These are phyloP conservation scores for Lophius americanus DNA, from an alignment of 2,797 vertebrate genomes.

Conservation along the genomic window DNA sequence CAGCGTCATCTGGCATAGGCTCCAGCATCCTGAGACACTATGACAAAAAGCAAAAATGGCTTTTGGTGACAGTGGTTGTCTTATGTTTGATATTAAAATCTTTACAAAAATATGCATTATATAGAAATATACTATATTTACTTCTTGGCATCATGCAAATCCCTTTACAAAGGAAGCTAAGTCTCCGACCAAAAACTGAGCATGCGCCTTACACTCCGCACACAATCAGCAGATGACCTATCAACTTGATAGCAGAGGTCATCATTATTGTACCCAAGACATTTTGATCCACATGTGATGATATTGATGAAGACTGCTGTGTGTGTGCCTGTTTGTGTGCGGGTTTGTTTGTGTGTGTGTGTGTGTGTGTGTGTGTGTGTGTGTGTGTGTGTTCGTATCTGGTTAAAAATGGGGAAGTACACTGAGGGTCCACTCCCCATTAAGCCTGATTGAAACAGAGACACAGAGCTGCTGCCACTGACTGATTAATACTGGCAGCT, in stretches of 20 bases:
- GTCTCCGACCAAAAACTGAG: background rate
- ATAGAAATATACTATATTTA: background rate
- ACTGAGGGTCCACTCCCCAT: slow-evolving; percentile 33
- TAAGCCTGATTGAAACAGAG: slow-evolving; percentile 41
- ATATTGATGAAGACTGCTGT: slow-evolving; percentile 15
- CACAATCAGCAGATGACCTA: background rate
- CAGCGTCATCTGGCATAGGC: too few species aligned
- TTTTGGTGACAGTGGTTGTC: background rate
- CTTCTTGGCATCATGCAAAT: background rate
- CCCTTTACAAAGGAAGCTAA: background rate
- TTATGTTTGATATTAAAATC: background rate
- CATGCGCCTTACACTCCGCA: background rate
- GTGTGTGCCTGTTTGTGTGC: background rate
- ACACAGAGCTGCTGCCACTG: slow-evolving; percentile 55
- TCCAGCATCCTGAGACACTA: too few species aligned
- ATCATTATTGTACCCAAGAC: background rate
- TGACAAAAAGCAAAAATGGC: background rate
- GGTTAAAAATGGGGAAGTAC: background rate
- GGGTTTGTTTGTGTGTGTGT: background rate
- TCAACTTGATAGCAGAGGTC: slow-evolving; percentile 10
- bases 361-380: background rate
- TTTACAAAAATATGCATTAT: background rate
- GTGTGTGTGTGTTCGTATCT: background rate
- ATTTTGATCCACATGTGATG: slow-evolving; percentile 10
- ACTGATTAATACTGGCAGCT: slow-evolving; percentile 67